Evolutionary conservation across 2,797 vertebrate genomes (phyloP).

Genomic region (Diglossa cyanea): DNA sequence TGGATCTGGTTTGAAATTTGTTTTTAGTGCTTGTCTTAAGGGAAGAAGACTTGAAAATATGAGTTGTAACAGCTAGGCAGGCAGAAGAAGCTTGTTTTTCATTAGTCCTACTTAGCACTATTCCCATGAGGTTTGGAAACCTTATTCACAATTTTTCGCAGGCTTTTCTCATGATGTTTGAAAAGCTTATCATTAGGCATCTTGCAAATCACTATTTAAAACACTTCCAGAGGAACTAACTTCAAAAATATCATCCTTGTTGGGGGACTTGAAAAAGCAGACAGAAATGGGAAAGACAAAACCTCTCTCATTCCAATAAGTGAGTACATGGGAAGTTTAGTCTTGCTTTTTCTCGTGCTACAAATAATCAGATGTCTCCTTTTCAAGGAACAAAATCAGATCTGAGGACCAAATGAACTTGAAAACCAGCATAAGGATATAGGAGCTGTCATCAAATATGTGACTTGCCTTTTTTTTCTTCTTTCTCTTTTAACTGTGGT

Average conservation of each 20-base stretch:
- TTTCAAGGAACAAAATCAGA: background rate
- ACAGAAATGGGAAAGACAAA: background rate
- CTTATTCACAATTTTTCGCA: background rate
- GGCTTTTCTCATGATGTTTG: background rate
- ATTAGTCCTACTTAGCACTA: constrained; percentile 12
- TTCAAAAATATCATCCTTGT: background rate
- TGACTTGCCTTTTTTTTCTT: background rate
- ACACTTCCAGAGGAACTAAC: background rate
- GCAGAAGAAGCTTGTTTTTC: background rate
- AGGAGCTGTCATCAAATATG: fast-evolving
- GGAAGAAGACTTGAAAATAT: background rate
- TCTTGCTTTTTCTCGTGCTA: background rate
- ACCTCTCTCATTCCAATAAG: background rate
- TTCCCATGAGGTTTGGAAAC: background rate
- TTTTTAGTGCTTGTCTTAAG: constrained; percentile 17
- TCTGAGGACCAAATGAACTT: background rate
- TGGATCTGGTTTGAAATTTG: background rate
- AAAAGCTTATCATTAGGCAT: constrained; percentile 1
- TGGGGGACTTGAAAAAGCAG: background rate
- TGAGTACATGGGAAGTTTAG: background rate
- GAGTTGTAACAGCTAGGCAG: background rate
- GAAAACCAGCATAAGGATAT: background rate
- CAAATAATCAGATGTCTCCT: background rate
- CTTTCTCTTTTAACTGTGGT: background rate
- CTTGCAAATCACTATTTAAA: constrained; percentile 12